phyloP scores from a whole-genome alignment of 2,888 invertebrate species.

The Metacarcinus magister region DNA sequence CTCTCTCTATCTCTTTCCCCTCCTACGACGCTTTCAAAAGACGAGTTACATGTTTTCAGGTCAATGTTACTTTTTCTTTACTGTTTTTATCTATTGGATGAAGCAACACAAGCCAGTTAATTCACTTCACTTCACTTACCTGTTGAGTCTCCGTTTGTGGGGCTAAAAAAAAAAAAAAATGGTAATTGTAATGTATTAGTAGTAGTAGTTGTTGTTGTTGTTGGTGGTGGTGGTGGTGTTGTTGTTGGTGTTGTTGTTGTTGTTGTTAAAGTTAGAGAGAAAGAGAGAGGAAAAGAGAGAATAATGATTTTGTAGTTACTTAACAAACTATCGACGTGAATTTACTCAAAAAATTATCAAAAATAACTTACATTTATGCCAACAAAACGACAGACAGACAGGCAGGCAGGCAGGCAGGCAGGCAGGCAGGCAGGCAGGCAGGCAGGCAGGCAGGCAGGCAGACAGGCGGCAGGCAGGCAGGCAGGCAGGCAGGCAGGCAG shows the following conservation, averaged over 20 bases:
- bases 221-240: neutral
- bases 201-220: neutral
- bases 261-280: neutral
- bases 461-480: too few species aligned
- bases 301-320: too few species aligned
- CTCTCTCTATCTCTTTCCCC: too few species aligned
- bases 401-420: neutral
- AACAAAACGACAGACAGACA: neutral
- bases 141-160: neutral
- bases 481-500: too few species aligned
- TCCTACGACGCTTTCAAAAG: neutral
- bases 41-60: neutral
- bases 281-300: neutral
- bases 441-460: too few species aligned
- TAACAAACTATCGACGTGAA: too few species aligned
- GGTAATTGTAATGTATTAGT: neutral
- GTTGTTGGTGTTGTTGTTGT: too few species aligned
- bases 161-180: too few species aligned
- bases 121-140: neutral
- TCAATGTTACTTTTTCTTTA: constrained; percentile 10
- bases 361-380: too few species aligned
- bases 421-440: too few species aligned
- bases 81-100: neutral
- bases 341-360: too few species aligned
- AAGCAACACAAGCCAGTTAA: neutral